Percentiles rank a stretch among this genome's conserved stretches.
These are phyloP conservation scores for Rhodinocichla rosea DNA, from an alignment of 2,113 vertebrate genomes.

Conservation along the genomic window DNA sequence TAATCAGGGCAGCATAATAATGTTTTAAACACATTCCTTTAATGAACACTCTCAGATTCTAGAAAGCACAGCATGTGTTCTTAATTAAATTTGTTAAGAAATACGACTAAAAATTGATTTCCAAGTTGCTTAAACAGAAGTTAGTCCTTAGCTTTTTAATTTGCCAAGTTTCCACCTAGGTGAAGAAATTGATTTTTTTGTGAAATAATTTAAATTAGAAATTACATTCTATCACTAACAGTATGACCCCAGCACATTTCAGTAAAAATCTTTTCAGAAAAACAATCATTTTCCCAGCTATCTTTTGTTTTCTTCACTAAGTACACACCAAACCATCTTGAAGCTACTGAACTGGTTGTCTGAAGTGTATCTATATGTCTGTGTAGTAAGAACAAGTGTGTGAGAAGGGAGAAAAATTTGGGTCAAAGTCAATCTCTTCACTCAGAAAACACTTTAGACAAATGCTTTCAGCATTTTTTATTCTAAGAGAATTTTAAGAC, in stretches of 20 bases:
- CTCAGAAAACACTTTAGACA: not conserved
- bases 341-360: not conserved
- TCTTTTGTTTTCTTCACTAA: not conserved
- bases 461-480: not conserved
- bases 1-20: not conserved
- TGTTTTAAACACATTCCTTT: not conserved
- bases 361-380: not conserved
- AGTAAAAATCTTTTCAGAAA: not conserved
- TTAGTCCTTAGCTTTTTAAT: not conserved
- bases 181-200: not conserved
- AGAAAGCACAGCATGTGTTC: not conserved
- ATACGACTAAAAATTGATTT: not conserved
- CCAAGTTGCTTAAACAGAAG: not conserved
- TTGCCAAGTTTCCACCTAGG: not conserved
- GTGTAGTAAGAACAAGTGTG: not conserved
- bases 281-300: not conserved
- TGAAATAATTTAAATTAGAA: not conserved
- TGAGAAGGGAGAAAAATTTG: not conserved
- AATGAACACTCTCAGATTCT: not conserved
- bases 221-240: not conserved
- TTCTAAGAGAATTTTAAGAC: not conserved
- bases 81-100: not conserved
- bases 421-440: not conserved
- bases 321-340: not conserved
- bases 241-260: not conserved